Conservation (phyloP, 2,113 vertebrate genomes). For the Pygoscelis adeliae region DNA sequence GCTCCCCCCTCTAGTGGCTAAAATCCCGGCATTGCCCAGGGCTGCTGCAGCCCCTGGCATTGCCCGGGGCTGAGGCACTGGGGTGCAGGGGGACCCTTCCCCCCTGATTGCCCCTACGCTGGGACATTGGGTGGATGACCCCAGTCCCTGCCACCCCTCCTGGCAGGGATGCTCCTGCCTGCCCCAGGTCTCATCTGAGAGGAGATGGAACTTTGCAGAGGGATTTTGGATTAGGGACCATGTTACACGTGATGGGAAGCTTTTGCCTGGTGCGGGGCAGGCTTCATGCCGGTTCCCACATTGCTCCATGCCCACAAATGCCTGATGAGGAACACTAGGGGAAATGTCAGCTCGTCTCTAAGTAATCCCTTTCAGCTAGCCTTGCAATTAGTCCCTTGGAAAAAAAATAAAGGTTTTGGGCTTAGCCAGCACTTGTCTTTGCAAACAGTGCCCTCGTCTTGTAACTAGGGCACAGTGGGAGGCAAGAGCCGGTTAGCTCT, state of each 20-base stretch:
- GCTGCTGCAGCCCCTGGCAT: background rate
- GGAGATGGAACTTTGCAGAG: background rate
- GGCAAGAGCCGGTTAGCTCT: background rate
- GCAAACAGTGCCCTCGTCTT: background rate
- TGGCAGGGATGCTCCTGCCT: background rate
- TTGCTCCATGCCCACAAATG: background rate
- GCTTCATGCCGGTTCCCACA: background rate
- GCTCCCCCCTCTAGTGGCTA: background rate
- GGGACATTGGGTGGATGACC: background rate
- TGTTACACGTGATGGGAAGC: fast-evolving
- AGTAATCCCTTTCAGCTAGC: background rate
- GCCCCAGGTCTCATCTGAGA: background rate
- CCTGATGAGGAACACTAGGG: background rate
- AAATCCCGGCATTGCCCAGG: background rate
- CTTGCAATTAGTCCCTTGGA: background rate
- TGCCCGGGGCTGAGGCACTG: fast-evolving
- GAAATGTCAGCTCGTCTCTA: background rate
- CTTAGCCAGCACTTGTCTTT: background rate
- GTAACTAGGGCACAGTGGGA: background rate
- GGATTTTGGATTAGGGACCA: background rate
- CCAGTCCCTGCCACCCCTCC: background rate
- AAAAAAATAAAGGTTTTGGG: background rate
- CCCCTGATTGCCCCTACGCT: fast-evolving
- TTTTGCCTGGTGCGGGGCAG: background rate
- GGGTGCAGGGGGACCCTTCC: background rate